Base-by-base conservation (phyloP, 2,113 vertebrate genomes). In the Ascaphus truei region DNA sequence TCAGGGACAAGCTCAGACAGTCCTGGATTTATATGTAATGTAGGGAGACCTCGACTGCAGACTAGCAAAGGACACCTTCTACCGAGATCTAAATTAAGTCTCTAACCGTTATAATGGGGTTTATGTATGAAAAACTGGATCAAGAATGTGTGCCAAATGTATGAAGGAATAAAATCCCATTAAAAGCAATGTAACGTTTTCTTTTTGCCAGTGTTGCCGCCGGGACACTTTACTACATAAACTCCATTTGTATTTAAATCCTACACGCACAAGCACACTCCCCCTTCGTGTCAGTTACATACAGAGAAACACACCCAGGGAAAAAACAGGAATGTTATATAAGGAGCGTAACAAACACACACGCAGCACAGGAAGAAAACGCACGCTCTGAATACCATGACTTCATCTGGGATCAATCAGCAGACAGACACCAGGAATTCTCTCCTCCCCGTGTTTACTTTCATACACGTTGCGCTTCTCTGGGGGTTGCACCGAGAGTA, bases 321-420 rank as follows among this genome's bases (percentile, higher is more conserved):
- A 43, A 68, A 59, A 57, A 59, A 26, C 65, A 48, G 55, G 41
- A 50, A 68, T 59, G 65, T 68, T 68, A 68, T 43, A 41, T 59
- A 68, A 68, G 66, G 66, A 69, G 60, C 60, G 66, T 60, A 50
- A 68, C 66, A 60, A n/a, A n/a, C 56, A 69, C 66, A 60, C n/a
- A 31, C 34, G 41, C 23, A 23, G 34, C 48, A 43, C 63, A 34
- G 64, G 64, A 57, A 66, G 66, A 58, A 33, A 56, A 67, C n/a
- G n/a, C n/a, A n/a, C n/a, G n/a, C 23, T 9, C 37, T 27, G n/a
- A 29, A 65, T 10, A 59, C 50, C 45, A 69, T 69, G 66, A 69
- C 66, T 60, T 69, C 55, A 69, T 69, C 66, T 68, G 55, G 66
- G 55, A 68, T 23, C 43, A 58, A 68, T 68, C 66, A 68, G 29